These are phyloP conservation scores for Drosophila lacertosa DNA, from an alignment of 1,140 invertebrate species.

Conservation along the genomic window DNA sequence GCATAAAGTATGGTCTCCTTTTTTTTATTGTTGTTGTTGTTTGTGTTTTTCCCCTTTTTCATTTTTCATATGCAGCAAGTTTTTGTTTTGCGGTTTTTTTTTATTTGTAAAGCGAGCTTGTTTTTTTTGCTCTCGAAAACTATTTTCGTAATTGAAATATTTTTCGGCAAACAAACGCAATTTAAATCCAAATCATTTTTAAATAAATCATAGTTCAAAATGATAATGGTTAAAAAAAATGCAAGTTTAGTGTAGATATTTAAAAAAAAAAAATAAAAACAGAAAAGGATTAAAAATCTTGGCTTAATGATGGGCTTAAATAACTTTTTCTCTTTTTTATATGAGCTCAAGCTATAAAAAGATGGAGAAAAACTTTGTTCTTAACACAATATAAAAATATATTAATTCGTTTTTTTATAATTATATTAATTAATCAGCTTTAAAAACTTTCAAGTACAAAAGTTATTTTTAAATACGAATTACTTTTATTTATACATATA, in stretches of 20 bases:
- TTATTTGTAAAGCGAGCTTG: conserved; percentile 25
- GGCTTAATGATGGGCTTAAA: too few relatives aligned
- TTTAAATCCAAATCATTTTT: conserved; percentile 40
- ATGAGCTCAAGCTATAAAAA: too few relatives aligned
- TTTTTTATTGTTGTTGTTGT: conserved; percentile 21
- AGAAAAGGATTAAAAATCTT: too few relatives aligned
- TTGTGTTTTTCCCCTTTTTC: conserved; percentile 58
- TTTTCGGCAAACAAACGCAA: conserved; percentile 44
- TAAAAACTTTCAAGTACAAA: too few relatives aligned
- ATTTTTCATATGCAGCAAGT: conserved; percentile 2
- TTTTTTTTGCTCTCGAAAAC: conserved; percentile 30
- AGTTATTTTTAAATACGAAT: too few relatives aligned
- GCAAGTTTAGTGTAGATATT: too few relatives aligned
- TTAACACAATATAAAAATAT: too few relatives aligned
- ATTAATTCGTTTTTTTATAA: too few relatives aligned
- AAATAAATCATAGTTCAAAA: neutral
- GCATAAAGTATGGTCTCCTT: conserved; percentile 25
- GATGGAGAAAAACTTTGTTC: too few relatives aligned
- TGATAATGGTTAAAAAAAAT: neutral
- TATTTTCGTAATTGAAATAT: conserved; percentile 74
- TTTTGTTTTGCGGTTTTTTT: conserved; percentile 15
- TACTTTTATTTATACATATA: too few relatives aligned
- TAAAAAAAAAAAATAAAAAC: conserved; percentile 1
- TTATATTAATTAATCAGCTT: too few relatives aligned
- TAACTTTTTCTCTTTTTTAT: too few relatives aligned